Evolutionary conservation across 2,797 vertebrate species (phyloP).

Genomic region (Perodicticus potto): DNA sequence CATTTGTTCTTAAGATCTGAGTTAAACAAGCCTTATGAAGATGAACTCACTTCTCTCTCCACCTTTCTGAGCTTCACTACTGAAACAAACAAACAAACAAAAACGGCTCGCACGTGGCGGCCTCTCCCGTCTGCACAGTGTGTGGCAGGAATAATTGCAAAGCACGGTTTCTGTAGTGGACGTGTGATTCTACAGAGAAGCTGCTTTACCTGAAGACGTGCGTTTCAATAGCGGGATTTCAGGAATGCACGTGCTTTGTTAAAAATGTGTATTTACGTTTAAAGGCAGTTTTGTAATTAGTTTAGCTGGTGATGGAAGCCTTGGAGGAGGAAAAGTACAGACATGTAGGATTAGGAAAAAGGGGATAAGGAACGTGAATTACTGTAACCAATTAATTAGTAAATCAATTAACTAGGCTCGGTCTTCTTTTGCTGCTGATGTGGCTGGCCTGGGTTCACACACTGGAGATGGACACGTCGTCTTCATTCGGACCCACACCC

Average conservation of each 20-base stretch:
- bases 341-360: rapidly evolving
- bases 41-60: not conserved
- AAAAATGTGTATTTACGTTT: not conserved
- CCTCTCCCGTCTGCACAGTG: rapidly evolving
- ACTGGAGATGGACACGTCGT: rapidly evolving
- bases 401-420: no score
- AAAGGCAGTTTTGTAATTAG: not conserved
- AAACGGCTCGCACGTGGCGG: rapidly evolving
- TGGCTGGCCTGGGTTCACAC: rapidly evolving
- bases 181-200: not conserved
- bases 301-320: no score
- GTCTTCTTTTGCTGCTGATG: rapidly evolving
- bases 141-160: not conserved
- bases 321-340: no score
- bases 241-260: not conserved
- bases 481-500: rapidly evolving
- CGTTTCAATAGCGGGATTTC: not conserved
- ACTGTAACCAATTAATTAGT: not conserved
- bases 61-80: not conserved
- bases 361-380: rapidly evolving
- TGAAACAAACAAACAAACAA: not conserved
- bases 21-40: not conserved
- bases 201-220: not conserved
- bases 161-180: not conserved
- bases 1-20: not conserved